Percentiles rank a stretch among this genome's conserved stretches.
Evolutionary conservation across 2,797 vertebrate genomes (phyloP).

Genomic region (Betta splendens): DNA sequence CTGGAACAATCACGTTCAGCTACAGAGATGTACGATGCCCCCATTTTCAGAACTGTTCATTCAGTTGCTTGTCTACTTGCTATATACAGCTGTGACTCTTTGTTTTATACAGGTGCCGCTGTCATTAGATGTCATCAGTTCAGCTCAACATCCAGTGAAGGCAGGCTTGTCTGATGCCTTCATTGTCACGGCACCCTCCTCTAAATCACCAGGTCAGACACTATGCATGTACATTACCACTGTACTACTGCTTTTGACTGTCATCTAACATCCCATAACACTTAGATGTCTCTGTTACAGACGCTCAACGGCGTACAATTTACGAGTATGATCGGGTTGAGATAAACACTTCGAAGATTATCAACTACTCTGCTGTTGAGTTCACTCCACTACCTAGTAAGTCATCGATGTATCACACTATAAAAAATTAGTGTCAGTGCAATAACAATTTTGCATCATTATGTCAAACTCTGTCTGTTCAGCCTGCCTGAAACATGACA

Average conservation of each 20-base stretch:
- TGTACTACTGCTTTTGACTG: too few relatives aligned
- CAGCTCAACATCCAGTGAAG: conserved; percentile 91
- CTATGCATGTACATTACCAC: background rate
- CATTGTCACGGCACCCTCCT: conserved; percentile 82
- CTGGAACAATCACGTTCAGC: conserved; percentile 88
- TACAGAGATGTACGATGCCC: conserved; percentile 87
- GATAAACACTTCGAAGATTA: conserved; percentile 85
- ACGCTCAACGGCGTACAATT: conserved; percentile 81
- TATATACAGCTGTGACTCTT: background rate
- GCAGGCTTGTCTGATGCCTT: conserved; percentile 94
- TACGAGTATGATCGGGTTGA: conserved; percentile 94
- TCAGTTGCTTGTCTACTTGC: background rate
- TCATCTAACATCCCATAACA: background rate
- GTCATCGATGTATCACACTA: conserved; percentile 36
- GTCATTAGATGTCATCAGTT: conserved; percentile 83
- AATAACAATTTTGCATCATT: background rate
- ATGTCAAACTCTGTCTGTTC: conserved; percentile 10
- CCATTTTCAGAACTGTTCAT: background rate
- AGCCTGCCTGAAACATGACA: conserved; percentile 91
- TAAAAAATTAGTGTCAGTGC: background rate
- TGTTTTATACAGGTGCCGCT: conserved; percentile 85
- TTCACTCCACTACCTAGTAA: conserved; percentile 92
- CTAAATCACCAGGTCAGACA: conserved; percentile 83
- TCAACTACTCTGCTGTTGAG: conserved; percentile 85
- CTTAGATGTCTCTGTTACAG: conserved; percentile 61